A percentile compares a stretch with the other conserved stretches of the same genome.
phyloP scores from a whole-genome alignment of 2,888 invertebrate genomes.

The Cantharis lateralis region DNA sequence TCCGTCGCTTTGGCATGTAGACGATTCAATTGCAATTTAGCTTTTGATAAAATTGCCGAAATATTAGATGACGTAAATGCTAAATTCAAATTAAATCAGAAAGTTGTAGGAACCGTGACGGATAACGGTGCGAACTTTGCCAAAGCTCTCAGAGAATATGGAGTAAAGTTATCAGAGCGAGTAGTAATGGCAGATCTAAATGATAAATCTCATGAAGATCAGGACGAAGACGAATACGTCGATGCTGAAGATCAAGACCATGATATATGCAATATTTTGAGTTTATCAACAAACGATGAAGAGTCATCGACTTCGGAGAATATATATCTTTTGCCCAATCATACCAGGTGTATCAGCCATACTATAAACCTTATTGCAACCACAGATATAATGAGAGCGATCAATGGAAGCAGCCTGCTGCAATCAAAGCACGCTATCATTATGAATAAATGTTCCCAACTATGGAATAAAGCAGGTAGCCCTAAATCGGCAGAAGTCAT shows the following conservation, averaged over 20 bases:
- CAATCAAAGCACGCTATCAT: background rate
- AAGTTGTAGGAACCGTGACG: background rate
- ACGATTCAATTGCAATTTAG: background rate
- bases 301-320: background rate
- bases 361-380: constrained; percentile 2
- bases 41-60: background rate
- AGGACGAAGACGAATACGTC: background rate
- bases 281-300: background rate
- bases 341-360: background rate
- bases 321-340: background rate
- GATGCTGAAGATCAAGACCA: background rate
- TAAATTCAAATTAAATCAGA: background rate
- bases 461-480: constrained; percentile 8
- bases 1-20: background rate
- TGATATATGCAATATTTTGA: background rate
- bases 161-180: background rate
- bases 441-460: constrained; percentile 9
- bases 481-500: constrained; percentile 17
- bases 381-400: background rate
- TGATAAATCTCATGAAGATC: background rate
- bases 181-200: background rate
- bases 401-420: background rate
- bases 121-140: background rate
- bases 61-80: background rate
- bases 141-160: background rate